Evolutionary conservation across 1,140 invertebrate species (phyloP).

Genomic region (Cydia strobilella): DNA sequence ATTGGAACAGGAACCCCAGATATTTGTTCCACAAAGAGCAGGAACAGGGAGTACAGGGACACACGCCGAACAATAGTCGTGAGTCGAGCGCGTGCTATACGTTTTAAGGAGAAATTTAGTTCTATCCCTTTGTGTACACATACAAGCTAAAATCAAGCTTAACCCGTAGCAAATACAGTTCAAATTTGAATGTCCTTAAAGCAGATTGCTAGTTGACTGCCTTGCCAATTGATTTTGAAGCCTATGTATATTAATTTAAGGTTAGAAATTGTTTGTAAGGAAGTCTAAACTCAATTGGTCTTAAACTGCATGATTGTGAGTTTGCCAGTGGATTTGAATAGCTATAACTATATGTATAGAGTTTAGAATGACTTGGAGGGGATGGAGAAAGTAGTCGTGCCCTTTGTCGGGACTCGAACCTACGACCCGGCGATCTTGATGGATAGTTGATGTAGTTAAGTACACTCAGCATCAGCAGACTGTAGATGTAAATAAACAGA

Average conservation of each 20-base stretch:
- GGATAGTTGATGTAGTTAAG: neutral
- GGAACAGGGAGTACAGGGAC: neutral
- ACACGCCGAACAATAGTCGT: neutral
- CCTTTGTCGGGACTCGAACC: constrained; percentile 11
- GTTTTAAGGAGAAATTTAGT: constrained; percentile 7
- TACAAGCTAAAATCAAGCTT: neutral
- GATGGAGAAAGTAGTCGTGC: neutral
- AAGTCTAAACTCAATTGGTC: too few relatives aligned
- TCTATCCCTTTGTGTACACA: neutral
- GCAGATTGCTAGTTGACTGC: neutral
- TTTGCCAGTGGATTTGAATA: too few relatives aligned
- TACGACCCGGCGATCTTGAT: constrained; percentile 6
- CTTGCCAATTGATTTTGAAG: neutral
- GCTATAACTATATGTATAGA: too few relatives aligned
- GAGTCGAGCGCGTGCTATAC: neutral
- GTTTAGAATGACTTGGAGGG: neutral
- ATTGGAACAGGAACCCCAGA: neutral
- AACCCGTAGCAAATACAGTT: neutral
- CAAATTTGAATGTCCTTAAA: neutral
- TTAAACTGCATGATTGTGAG: too few relatives aligned
- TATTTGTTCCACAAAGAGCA: neutral
- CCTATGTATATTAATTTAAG: neutral
- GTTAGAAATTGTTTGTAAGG: neutral
- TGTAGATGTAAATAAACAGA: too few relatives aligned
- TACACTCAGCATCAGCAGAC: neutral